These are phyloP conservation scores for Plutella xylostella DNA, from an alignment of 2,888 invertebrate species.

Conservation along the genomic window DNA sequence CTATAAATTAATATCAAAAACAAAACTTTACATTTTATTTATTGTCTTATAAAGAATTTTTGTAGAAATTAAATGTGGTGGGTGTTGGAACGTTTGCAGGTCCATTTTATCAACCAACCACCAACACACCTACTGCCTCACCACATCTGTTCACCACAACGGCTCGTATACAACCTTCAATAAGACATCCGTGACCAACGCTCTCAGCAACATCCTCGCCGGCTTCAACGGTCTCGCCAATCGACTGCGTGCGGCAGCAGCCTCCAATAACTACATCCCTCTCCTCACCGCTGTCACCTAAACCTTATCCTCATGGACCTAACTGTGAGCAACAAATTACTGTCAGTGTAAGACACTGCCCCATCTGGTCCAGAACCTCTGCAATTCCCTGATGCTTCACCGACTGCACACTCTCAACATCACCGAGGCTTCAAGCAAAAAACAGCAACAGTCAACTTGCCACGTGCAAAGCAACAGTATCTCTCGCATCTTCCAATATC, in stretches of 20 bases:
- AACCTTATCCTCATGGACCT: conserved; percentile 32
- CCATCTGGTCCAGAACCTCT: conserved; percentile 39
- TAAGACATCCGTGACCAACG: conserved; percentile 58
- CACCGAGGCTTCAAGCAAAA: conserved; percentile 46
- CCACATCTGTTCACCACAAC: conserved; percentile 67
- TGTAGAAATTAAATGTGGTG: conserved; percentile 63
- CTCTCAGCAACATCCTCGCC: conserved; percentile 52
- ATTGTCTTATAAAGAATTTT: conserved; percentile 18
- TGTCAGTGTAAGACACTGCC: too few relatives aligned
- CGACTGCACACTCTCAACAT: conserved; percentile 52
- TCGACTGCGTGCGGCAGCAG: conserved; percentile 48
- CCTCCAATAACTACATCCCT: conserved; percentile 50
- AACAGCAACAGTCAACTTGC: conserved; percentile 35
- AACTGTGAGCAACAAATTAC: conserved; percentile 34
- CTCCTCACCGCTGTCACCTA: conserved; percentile 60
- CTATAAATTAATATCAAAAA: neutral
- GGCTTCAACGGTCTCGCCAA: conserved; percentile 57
- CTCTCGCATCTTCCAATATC: conserved; percentile 44
- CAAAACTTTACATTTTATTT: neutral
- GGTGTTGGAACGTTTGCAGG: conserved; percentile 72
- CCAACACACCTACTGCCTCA: conserved; percentile 68
- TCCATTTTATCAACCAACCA: conserved; percentile 70
- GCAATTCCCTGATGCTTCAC: conserved; percentile 46
- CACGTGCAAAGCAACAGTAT: too few relatives aligned
- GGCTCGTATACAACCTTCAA: conserved; percentile 48